Evolutionary conservation across 2,888 invertebrate species (phyloP).

Genomic region (Leuctra nigra): DNA sequence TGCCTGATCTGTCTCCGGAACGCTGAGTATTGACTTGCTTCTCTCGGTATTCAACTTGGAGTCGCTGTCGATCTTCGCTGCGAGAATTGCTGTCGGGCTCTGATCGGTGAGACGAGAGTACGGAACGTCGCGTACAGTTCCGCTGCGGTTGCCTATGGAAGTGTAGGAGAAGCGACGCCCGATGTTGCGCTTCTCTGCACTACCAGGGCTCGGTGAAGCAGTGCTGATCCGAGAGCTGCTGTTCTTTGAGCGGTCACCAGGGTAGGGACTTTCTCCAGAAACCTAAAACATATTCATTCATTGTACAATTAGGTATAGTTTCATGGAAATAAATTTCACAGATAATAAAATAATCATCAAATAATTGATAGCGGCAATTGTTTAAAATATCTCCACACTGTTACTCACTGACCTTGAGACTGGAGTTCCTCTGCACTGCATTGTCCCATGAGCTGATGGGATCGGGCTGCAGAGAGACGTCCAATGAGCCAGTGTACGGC

Average conservation of each 20-base stretch:
- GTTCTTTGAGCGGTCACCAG: conserved; percentile 27
- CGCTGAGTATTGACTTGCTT: conserved; percentile 43
- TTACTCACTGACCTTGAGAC: background rate
- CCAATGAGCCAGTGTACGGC: conserved; percentile 67
- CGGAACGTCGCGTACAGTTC: conserved; percentile 58
- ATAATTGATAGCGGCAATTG: too few relatives aligned
- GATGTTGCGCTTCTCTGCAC: conserved; percentile 41
- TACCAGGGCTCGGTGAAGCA: conserved; percentile 41
- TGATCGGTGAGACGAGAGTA: conserved; percentile 72
- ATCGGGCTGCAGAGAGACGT: conserved; percentile 64
- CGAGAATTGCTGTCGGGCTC: conserved; percentile 44
- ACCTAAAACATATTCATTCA: too few relatives aligned
- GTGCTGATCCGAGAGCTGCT: conserved; percentile 33
- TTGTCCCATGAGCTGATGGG: conserved; percentile 32
- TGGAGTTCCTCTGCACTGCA: background rate
- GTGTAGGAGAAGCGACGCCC: conserved; percentile 58
- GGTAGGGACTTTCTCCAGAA: background rate
- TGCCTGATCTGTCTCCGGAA: conserved; percentile 44
- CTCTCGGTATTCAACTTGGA: conserved; percentile 56
- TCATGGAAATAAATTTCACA: too few relatives aligned
- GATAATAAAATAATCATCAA: too few relatives aligned
- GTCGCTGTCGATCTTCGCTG: conserved; percentile 62
- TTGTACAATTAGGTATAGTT: too few relatives aligned
- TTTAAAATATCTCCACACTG: too few relatives aligned
- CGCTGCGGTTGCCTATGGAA: conserved; percentile 38